phyloP scores from a whole-genome alignment of 2,113 vertebrate species.

The Tricholaema leucomelas region DNA sequence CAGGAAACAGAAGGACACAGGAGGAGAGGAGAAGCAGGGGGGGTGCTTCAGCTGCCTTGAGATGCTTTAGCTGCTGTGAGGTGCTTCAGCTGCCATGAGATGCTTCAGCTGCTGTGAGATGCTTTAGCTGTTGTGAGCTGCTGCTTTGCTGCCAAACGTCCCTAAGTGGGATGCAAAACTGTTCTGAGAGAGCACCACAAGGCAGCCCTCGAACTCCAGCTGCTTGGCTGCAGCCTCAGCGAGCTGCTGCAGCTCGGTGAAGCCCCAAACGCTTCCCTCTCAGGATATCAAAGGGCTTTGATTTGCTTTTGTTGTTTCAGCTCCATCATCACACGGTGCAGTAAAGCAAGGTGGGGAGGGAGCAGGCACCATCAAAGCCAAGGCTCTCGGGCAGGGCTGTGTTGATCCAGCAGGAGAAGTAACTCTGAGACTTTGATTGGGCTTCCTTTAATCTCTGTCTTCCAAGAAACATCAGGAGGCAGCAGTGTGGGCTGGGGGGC shows the following conservation, averaged over 20 bases:
- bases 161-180: background rate
- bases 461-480: background rate
- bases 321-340: background rate
- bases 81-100: too few species aligned
- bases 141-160: constrained; percentile 5
- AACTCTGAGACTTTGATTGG: background rate
- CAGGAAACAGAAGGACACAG: too few species aligned
- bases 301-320: constrained; percentile 49
- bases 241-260: background rate
- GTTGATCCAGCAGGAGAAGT: constrained; percentile 20
- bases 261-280: constrained; percentile 7
- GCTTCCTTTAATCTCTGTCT: background rate
- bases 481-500: too few species aligned
- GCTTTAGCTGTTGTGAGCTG: background rate
- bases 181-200: background rate
- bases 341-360: background rate
- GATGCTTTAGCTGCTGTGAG: too few species aligned
- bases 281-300: constrained; percentile 34
- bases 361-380: constrained; percentile 7
- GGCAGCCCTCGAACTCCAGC: background rate
- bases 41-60: background rate
- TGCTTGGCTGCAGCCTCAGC: background rate
- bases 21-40: too few species aligned
- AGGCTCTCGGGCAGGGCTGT: background rate
- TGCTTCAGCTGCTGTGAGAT: too few species aligned